Percentiles rank a stretch among this genome's conserved stretches.
Evolutionary conservation across 2,888 invertebrate species (phyloP).

Genomic region (Ennomos fuscantarius): DNA sequence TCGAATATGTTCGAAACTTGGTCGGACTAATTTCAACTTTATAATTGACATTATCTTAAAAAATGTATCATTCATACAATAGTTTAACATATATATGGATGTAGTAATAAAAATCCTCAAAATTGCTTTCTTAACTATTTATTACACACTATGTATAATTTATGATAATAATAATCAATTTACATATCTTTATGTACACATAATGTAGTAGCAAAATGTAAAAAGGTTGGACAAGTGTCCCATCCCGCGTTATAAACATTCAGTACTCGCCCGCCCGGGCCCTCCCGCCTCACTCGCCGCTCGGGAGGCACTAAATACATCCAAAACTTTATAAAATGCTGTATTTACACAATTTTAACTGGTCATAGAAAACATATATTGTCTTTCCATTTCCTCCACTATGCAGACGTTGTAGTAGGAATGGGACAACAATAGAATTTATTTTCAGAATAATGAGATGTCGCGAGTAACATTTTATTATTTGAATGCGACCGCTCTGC

Average conservation of each 20-base stretch:
- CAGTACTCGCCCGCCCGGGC: conserved; percentile 18
- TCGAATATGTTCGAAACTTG: too few species aligned
- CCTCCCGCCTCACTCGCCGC: too few species aligned
- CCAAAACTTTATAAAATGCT: conserved; percentile 66
- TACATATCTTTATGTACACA: conserved; percentile 81
- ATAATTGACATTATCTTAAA: too few species aligned
- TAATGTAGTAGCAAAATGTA: conserved; percentile 76
- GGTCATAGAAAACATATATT: background rate
- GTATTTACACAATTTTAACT: conserved; percentile 66
- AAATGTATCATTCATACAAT: too few species aligned
- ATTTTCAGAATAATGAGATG: too few species aligned
- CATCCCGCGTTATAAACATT: conserved; percentile 21
- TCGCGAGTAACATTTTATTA: background rate
- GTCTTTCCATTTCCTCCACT: too few species aligned
- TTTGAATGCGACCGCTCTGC: background rate
- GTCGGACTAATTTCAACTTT: too few species aligned
- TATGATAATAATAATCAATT: conserved; percentile 76
- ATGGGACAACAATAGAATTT: too few species aligned
- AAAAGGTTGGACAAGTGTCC: conserved; percentile 51
- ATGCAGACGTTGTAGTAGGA: too few species aligned
- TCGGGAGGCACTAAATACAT: conserved; percentile 52
- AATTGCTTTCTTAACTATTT: conserved; percentile 76
- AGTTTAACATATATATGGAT: too few species aligned
- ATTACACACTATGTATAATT: conserved; percentile 82
- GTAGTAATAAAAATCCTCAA: conserved; percentile 5